These are phyloP conservation scores for Metridium senile DNA, from an alignment of 92 coral and sea anemone genomes.

Conservation along the genomic window DNA sequence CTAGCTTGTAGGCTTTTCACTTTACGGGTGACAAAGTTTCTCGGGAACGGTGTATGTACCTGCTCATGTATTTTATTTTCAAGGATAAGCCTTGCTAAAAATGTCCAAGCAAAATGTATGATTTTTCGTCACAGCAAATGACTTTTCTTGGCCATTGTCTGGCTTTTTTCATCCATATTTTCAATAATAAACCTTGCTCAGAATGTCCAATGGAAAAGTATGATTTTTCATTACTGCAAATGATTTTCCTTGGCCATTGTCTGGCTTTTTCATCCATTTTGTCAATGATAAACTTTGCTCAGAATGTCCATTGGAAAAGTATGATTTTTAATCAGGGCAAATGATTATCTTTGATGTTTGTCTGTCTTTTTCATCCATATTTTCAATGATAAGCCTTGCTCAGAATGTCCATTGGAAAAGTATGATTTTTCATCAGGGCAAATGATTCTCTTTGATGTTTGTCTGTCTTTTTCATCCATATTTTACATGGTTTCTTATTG, in stretches of 20 bases:
- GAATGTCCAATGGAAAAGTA: background rate
- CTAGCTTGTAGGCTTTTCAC: no score
- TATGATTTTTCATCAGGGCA: background rate
- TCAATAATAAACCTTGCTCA: background rate
- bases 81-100: background rate
- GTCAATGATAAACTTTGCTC: background rate
- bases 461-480: conserved; percentile 30
- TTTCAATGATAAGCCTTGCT: background rate
- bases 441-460: background rate
- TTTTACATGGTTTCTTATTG: conserved; percentile 29
- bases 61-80: no score
- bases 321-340: background rate
- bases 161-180: conserved; percentile 29
- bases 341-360: background rate
- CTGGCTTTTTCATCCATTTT: conserved; percentile 27
- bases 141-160: no score
- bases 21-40: no score
- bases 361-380: conserved; percentile 23
- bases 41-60: no score
- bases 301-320: background rate
- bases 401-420: background rate
- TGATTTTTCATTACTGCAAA: background rate
- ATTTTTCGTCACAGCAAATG: background rate
- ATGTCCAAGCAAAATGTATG: background rate
- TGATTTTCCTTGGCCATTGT: no score